Conservation (phyloP, 2,113 vertebrate species). For the Leptobrachium ailaonicum region DNA sequence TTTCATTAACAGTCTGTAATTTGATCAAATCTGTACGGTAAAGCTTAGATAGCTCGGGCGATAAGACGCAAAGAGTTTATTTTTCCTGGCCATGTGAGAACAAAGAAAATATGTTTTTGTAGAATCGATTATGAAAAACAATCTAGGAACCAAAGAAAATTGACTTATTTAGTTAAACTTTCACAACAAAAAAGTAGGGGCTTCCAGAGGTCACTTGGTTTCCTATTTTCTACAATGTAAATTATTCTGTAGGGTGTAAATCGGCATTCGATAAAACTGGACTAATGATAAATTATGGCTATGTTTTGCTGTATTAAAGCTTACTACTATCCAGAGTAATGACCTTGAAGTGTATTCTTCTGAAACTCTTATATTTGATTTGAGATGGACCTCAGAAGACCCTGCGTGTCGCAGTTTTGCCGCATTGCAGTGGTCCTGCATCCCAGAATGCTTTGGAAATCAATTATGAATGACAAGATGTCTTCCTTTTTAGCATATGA, state of each 20-base stretch:
- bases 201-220: conserved; percentile 5
- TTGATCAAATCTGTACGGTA: conserved; percentile 17
- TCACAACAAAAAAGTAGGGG: neutral
- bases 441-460: neutral
- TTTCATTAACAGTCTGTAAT: conserved; percentile 33
- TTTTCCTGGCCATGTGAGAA: conserved; percentile 3
- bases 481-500: neutral
- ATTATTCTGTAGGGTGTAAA: neutral
- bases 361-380: neutral
- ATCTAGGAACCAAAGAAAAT: conserved; percentile 7
- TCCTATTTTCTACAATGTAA: neutral
- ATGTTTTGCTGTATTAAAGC: too few species aligned
- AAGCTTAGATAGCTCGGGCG: conserved; percentile 12
- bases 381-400: neutral
- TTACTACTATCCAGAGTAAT: neutral
- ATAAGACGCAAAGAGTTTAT: conserved; percentile 14
- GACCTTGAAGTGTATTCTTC: neutral
- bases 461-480: neutral
- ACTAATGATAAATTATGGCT: neutral
- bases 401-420: neutral
- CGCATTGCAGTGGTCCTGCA: conserved; percentile 23
- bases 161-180: neutral
- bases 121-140: conserved; percentile 1
- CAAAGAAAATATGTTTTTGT: conserved; percentile 19
- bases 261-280: neutral